Evolutionary conservation across 92 coral and sea anemone species (phyloP).

Genomic region (Paramuricea clavata): DNA sequence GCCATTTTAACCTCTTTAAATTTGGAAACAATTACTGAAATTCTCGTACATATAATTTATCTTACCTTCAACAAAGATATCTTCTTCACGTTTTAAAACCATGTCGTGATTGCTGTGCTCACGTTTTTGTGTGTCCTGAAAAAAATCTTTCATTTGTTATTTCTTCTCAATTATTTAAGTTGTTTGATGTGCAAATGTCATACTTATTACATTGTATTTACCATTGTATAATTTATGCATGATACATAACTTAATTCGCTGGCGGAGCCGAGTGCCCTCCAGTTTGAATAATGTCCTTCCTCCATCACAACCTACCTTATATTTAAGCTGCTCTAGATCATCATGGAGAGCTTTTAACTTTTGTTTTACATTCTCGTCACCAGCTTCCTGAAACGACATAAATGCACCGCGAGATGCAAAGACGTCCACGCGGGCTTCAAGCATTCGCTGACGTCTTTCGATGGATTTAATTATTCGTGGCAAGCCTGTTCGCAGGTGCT

Average conservation of each 20-base stretch:
- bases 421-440: conserved; percentile 26
- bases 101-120: not conserved
- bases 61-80: not conserved
- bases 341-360: not conserved
- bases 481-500: not conserved
- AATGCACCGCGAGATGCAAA: not conserved
- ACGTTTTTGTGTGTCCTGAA: not conserved
- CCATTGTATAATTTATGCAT: too few species aligned
- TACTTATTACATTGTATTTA: too few species aligned
- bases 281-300: too few species aligned
- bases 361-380: conserved; percentile 15
- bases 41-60: not conserved
- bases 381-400: not conserved
- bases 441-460: conserved; percentile 26
- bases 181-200: too few species aligned
- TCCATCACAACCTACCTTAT: conserved; percentile 21
- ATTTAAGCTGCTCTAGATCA: not conserved
- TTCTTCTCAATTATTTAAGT: too few species aligned
- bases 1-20: too few species aligned
- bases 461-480: conserved; percentile 9
- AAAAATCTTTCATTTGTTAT: too few species aligned
- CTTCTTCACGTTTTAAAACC: not conserved
- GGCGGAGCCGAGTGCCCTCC: too few species aligned
- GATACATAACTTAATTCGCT: too few species aligned
- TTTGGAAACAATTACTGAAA: too few species aligned